phyloP scores from a whole-genome alignment of 2,888 invertebrate species.

The Miltochrista miniata region DNA sequence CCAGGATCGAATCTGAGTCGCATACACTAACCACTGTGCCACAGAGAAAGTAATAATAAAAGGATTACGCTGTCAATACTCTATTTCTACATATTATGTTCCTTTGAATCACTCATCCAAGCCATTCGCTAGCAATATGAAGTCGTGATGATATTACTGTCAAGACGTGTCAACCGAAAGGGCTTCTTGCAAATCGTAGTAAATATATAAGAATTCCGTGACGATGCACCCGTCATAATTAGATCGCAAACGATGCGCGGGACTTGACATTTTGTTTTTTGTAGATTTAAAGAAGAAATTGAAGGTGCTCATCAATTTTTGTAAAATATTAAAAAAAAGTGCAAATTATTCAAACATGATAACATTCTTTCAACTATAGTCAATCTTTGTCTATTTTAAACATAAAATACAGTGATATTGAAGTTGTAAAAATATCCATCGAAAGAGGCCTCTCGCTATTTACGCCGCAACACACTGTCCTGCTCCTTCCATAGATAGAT shows the following conservation, averaged over 20 bases:
- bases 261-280: constrained; percentile 52
- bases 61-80: too few relatives aligned
- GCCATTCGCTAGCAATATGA: not conserved
- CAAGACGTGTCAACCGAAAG: constrained; percentile 29
- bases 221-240: constrained; percentile 60
- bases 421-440: too few relatives aligned
- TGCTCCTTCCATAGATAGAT: too few relatives aligned
- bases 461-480: too few relatives aligned
- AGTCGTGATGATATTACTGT: not conserved
- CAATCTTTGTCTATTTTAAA: too few relatives aligned
- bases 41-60: too few relatives aligned
- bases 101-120: not conserved
- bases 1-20: too few relatives aligned
- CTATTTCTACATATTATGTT: not conserved
- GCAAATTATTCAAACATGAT: too few relatives aligned
- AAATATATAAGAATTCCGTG: constrained; percentile 46
- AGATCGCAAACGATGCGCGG: constrained; percentile 56
- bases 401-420: too few relatives aligned
- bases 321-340: too few relatives aligned
- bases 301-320: constrained; percentile 10
- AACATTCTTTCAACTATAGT: not conserved
- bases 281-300: constrained; percentile 12
- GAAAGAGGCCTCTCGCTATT: too few relatives aligned
- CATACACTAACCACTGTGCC: too few relatives aligned
- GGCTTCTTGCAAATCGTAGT: constrained; percentile 30